Base-by-base conservation (phyloP, 1,140 invertebrate species). In the Piezodorus guildinii region DNA sequence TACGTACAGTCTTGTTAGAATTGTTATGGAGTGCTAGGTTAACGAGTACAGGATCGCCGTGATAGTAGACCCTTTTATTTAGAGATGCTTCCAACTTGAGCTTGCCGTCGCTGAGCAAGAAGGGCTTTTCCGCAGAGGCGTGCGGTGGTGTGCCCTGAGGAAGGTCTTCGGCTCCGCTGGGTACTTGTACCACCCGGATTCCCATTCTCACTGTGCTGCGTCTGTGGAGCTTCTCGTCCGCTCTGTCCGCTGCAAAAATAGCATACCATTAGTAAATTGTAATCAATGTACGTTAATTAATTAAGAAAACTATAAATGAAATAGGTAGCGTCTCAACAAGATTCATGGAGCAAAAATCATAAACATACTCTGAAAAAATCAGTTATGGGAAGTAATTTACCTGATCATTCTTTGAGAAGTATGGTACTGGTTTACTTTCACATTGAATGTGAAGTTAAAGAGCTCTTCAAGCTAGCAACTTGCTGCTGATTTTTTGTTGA, bases 1-100 rank as follows among this genome's bases (percentile, higher is more conserved):
- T 88, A 71, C 92, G 86, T 9, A 98, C 90, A 65, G 90, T 94
- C 77, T 95, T 96, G 72, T 87, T 91, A 70, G 92, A 96, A 70
- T 94, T 93, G 75, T 99, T 99, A 67, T 84, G 84, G 58, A 99
- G 83, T 65, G 86, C 81, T 10, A 98, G 84, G 72, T 87, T 90
- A 0, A 98, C 88, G 56, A 83, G 80, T 65, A 99, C 86, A 3
- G 87, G 81, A 73, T 98, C 94, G 12, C 93, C 95, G 73, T 98
- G 95, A 2, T 81, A 81, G 74, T 98, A 96, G 70, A 90, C 88
- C 64, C 93, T 88, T 73, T 94, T 94, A 77, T 98, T 91, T 60
- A 99, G 77, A 64, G 86, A 88, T 0, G 92, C 94, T 72, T 95
- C 90, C 49, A 99, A 75, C 67, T 82, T 78, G n/a, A 88, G 68